Conservation (phyloP, 1,140 invertebrate genomes). For the Drosophila funebris region DNA sequence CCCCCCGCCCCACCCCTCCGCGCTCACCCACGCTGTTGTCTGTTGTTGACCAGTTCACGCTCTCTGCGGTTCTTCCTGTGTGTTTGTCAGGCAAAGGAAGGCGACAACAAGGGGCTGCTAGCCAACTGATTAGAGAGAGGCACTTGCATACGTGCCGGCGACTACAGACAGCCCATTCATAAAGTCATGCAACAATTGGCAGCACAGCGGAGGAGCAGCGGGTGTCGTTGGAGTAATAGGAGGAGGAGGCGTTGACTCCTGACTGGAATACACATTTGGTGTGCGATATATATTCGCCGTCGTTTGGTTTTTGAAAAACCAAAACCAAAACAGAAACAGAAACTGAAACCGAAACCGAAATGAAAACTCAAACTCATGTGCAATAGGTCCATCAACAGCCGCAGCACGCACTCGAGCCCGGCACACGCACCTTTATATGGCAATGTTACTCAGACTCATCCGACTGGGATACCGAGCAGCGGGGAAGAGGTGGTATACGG, state of each 20-base stretch:
- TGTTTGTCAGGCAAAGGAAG: constrained; percentile 24
- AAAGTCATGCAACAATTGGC: constrained; percentile 67
- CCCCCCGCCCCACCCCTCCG: not conserved
- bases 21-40: not conserved
- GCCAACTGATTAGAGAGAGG: constrained; percentile 49
- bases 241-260: constrained; percentile 46
- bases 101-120: not conserved
- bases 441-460: constrained; percentile 22
- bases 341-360: constrained; percentile 62
- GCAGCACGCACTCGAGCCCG: constrained; percentile 64
- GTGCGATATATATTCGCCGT: constrained; percentile 12
- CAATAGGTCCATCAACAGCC: constrained; percentile 64
- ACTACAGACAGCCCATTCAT: constrained; percentile 57
- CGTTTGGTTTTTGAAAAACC: constrained; percentile 62
- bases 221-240: not conserved
- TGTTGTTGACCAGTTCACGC: constrained; percentile 32
- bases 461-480: not conserved
- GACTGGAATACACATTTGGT: constrained; percentile 70
- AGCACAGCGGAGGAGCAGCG: not conserved
- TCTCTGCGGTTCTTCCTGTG: constrained; percentile 42
- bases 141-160: constrained; percentile 46
- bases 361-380: constrained; percentile 61
- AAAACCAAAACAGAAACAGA: constrained; percentile 13
- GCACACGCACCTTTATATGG: constrained; percentile 63
- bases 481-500: not conserved